phyloP scores from a whole-genome alignment of 2,797 vertebrate species.

The Trichosurus vulpecula region DNA sequence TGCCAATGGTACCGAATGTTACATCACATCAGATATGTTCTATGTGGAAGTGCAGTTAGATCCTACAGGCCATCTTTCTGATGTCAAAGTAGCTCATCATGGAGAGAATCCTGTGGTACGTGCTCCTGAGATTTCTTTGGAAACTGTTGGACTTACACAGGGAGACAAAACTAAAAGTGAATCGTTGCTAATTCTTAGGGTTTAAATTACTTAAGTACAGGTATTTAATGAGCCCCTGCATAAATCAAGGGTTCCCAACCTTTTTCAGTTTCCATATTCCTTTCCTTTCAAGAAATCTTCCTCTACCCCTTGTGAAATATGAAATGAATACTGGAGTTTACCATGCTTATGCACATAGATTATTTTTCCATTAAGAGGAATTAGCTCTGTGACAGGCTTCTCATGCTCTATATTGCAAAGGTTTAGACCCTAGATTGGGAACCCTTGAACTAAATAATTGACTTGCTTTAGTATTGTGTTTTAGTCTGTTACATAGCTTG shows the following conservation, averaged over 20 bases:
- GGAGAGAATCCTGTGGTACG: conserved; percentile 98
- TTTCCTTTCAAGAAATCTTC: neutral
- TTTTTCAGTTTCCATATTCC: neutral
- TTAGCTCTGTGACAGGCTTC: neutral
- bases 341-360: neutral
- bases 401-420: neutral
- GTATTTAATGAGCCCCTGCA: conserved; percentile 69
- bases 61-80: conserved; percentile 92
- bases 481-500: conserved; percentile 33
- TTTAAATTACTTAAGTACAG: conserved; percentile 58
- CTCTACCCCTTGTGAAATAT: neutral
- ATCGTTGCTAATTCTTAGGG: conserved; percentile 42
- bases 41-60: conserved; percentile 98
- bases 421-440: neutral
- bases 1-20: conserved; percentile 96
- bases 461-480: neutral
- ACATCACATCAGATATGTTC: conserved; percentile 99
- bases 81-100: conserved; percentile 99
- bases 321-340: neutral
- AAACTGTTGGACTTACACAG: conserved; percentile 72
- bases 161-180: conserved; percentile 64
- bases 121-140: conserved; percentile 77
- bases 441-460: neutral
- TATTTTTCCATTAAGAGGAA: neutral
- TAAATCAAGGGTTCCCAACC: neutral